phyloP scores from a whole-genome alignment of 2,113 vertebrate species.

The Stigmatopora nigra region DNA sequence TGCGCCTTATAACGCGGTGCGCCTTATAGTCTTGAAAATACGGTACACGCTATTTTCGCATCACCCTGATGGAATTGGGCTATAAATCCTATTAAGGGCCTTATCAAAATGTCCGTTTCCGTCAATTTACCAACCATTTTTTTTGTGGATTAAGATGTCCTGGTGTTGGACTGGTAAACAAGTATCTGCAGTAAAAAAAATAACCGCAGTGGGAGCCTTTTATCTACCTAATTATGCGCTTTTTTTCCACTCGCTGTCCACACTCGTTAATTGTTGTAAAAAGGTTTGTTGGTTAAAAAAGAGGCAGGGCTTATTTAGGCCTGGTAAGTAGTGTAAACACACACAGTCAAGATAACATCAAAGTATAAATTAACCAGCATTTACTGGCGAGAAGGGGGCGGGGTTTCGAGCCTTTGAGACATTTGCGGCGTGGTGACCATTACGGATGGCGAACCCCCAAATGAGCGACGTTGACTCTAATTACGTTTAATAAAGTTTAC shows the following conservation, averaged over 20 bases:
- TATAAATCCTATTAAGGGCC: no score
- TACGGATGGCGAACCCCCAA: slow-evolving; percentile 56
- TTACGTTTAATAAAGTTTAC: slow-evolving; percentile 76
- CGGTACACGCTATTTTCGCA: no score
- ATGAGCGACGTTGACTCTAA: slow-evolving; percentile 72
- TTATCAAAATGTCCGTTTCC: not conserved
- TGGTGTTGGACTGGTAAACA: slow-evolving; percentile 28
- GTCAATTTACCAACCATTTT: not conserved
- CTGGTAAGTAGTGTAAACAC: slow-evolving; percentile 71
- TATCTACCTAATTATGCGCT: slow-evolving; percentile 64
- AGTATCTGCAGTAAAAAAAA: slow-evolving; percentile 27
- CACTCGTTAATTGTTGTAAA: slow-evolving; percentile 74
- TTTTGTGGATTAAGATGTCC: slow-evolving; percentile 32
- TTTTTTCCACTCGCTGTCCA: slow-evolving; percentile 57
- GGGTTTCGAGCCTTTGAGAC: slow-evolving; percentile 66
- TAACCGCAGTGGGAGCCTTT: slow-evolving; percentile 57
- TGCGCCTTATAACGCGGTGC: no score
- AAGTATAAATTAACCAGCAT: slow-evolving; percentile 70
- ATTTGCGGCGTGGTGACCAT: slow-evolving; percentile 65
- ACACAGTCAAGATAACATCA: slow-evolving; percentile 68
- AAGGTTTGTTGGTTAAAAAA: slow-evolving; percentile 69
- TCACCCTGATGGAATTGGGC: no score
- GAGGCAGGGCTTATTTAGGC: slow-evolving; percentile 70
- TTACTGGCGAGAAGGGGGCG: slow-evolving; percentile 47
- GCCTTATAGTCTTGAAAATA: no score